phyloP scores from a whole-genome alignment of 2,888 invertebrate genomes.

The Apamea monoglypha region DNA sequence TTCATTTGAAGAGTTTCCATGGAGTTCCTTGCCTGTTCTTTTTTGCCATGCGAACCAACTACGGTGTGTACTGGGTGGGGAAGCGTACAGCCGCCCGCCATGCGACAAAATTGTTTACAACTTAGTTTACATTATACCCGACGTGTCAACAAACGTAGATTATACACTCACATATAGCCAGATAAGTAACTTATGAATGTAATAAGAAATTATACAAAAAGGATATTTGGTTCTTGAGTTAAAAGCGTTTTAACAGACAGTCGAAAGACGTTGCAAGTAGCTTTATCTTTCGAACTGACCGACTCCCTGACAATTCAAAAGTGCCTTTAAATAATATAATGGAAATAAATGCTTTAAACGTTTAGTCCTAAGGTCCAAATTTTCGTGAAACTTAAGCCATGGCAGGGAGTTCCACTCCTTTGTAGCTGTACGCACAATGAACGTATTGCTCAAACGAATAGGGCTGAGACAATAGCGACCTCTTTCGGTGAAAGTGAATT shows the following conservation, averaged over 20 bases:
- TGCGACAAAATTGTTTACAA: background rate
- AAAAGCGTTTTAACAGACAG: background rate
- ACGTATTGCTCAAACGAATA: background rate
- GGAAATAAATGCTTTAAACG: background rate
- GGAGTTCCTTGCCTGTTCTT: background rate
- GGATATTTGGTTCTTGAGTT: background rate
- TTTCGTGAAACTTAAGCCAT: background rate
- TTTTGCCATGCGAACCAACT: background rate
- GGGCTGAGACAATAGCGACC: conserved; percentile 1
- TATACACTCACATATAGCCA: background rate
- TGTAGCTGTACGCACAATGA: no score
- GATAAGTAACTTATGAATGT: background rate
- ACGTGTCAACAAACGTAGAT: background rate
- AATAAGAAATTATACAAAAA: background rate
- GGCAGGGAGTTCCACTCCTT: background rate
- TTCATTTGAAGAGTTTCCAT: background rate
- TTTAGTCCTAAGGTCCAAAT: background rate
- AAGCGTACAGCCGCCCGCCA: no score
- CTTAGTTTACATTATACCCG: background rate
- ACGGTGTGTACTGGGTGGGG: background rate
- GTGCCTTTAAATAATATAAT: background rate
- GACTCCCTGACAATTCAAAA: background rate
- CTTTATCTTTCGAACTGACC: background rate
- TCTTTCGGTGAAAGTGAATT: conserved; percentile 3
- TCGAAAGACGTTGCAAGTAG: background rate